A percentile compares a stretch with the other conserved stretches of the same genome.
Evolutionary conservation across 2,888 invertebrate species (phyloP).

Genomic region (Tupiocoris notatus): DNA sequence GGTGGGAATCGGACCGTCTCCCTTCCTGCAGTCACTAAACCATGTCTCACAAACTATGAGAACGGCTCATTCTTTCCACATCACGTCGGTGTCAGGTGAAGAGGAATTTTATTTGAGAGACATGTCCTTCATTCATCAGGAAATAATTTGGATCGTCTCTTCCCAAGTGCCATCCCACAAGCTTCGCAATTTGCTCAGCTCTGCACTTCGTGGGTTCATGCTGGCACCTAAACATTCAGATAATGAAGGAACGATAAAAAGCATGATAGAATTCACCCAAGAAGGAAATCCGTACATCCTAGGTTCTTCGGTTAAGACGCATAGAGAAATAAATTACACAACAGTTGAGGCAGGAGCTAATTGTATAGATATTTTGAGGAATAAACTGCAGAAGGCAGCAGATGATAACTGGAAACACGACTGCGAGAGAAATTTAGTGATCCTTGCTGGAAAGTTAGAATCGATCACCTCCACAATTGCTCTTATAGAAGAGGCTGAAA

Average conservation of each 20-base stretch:
- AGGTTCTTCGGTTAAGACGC: not conserved
- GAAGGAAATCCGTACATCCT: not conserved
- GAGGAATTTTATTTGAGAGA: constrained; percentile 6
- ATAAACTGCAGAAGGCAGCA: not conserved
- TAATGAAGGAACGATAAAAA: not conserved
- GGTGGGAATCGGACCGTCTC: not conserved
- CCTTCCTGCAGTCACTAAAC: not conserved
- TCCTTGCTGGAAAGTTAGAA: constrained; percentile 1
- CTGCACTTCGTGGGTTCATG: constrained; percentile 3
- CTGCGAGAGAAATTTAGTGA: not conserved
- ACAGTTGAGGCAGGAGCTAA: not conserved
- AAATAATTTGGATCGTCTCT: constrained; percentile 17
- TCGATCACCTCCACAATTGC: not conserved
- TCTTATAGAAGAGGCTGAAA: constrained; percentile 13
- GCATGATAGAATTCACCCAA: not conserved
- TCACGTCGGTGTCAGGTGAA: not conserved
- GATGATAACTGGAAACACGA: constrained; percentile 15
- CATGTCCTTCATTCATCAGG: constrained; percentile 17
- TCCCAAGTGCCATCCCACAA: not conserved
- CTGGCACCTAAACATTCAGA: not conserved
- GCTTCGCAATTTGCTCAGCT: not conserved
- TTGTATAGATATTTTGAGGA: not conserved
- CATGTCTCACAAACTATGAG: not conserved
- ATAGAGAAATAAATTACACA: not conserved
- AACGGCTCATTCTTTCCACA: not conserved